These are phyloP conservation scores for Resseliella maxima DNA, from an alignment of 2,888 invertebrate species.

Conservation along the genomic window DNA sequence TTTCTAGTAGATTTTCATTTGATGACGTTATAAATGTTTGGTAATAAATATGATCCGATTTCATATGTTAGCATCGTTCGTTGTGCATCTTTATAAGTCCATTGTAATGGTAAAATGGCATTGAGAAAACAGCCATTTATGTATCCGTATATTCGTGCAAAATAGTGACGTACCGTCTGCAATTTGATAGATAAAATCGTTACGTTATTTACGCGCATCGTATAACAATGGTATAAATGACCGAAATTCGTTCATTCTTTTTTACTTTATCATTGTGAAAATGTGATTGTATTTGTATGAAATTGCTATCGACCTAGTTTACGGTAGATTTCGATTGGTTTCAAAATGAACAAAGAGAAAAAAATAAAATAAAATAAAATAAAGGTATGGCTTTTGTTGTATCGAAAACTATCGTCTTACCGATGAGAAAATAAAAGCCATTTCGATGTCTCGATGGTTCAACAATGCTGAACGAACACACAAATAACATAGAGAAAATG, in stretches of 20 bases:
- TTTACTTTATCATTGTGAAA: background rate
- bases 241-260: too few species aligned
- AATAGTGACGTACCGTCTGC: slow-evolving; percentile 40
- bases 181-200: slow-evolving; percentile 40
- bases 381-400: background rate
- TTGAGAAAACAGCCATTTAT: background rate
- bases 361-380: too few species aligned
- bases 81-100: background rate
- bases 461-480: background rate
- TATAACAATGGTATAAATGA: background rate
- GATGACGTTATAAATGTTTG: slow-evolving; percentile 53
- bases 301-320: background rate
- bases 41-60: slow-evolving; percentile 51
- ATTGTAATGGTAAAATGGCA: slow-evolving; percentile 4
- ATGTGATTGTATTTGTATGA: background rate
- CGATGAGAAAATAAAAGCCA: background rate
- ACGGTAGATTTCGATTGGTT: background rate
- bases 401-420: background rate
- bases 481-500: background rate
- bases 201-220: background rate
- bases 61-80: background rate
- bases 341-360: too few species aligned
- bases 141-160: background rate
- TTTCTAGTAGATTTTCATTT: slow-evolving; percentile 33
- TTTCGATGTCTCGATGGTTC: slow-evolving; percentile 1